Percentiles rank a stretch among this genome's conserved stretches.
These are phyloP conservation scores for Megalonaias nervosa DNA, from an alignment of 1,140 invertebrate species.

Conservation along the genomic window DNA sequence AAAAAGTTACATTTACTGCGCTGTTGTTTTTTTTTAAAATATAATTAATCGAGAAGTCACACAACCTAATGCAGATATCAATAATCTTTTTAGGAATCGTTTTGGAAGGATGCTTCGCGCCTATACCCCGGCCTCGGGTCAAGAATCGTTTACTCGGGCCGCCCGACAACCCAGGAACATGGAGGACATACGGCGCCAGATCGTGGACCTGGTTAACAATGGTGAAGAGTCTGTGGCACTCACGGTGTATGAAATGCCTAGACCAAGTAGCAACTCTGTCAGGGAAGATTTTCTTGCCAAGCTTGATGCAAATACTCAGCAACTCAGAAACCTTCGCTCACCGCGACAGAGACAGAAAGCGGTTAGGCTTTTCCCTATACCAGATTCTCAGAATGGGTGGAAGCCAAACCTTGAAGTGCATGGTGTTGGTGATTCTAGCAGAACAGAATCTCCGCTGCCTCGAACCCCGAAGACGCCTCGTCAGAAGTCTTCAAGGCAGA, in stretches of 20 bases:
- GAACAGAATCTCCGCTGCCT: constrained; percentile 4
- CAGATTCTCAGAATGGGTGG: not conserved
- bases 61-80: too few relatives aligned
- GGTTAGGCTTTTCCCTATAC: not conserved
- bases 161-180: constrained; percentile 12
- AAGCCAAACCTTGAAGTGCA: constrained; percentile 13
- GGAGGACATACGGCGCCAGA: constrained; percentile 27
- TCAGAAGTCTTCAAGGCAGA: constrained; percentile 9
- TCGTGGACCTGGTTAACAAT: constrained; percentile 26
- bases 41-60: too few relatives aligned
- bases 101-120: constrained; percentile 21
- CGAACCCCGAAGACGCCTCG: constrained; percentile 5
- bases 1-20: too few relatives aligned
- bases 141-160: not conserved
- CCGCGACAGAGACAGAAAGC: not conserved
- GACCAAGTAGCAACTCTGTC: constrained; percentile 1
- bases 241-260: not conserved
- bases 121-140: constrained; percentile 9
- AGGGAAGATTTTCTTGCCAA: constrained; percentile 1
- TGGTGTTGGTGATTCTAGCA: not conserved
- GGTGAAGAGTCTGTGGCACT: not conserved
- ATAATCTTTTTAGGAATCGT: constrained; percentile 13
- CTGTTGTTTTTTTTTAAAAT: too few relatives aligned
- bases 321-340: not conserved
- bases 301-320: not conserved